phyloP scores from a whole-genome alignment of 2,113 vertebrate genomes.

The Romanogobio albipinnatus region DNA sequence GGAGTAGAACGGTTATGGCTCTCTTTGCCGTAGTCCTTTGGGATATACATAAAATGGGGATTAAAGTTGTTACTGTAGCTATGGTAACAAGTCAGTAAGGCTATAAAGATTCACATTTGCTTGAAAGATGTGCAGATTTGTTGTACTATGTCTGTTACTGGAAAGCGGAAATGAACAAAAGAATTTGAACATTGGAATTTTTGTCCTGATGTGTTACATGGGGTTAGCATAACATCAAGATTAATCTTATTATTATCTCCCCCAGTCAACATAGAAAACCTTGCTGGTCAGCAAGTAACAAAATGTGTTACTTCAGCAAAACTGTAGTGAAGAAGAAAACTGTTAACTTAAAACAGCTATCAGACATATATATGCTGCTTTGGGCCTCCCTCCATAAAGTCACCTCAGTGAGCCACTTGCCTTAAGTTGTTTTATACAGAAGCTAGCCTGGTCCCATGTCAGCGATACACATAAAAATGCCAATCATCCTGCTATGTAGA shows the following conservation, averaged over 20 bases:
- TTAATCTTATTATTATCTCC: not conserved
- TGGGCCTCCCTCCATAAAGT: not conserved
- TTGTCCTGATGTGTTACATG: not conserved
- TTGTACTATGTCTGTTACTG: not conserved
- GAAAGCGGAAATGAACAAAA: not conserved
- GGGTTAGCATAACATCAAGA: not conserved
- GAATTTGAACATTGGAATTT: not conserved
- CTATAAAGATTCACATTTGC: not conserved
- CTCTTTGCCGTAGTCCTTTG: too few species aligned
- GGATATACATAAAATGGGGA: too few species aligned
- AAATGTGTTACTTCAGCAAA: not conserved
- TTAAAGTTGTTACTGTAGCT: not conserved
- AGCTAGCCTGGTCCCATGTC: not conserved
- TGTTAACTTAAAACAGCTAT: not conserved
- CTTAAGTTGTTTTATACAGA: not conserved
- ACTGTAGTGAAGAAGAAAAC: not conserved
- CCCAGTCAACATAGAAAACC: conserved; percentile 1
- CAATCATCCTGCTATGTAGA: not conserved
- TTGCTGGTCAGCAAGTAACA: not conserved
- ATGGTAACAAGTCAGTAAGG: not conserved
- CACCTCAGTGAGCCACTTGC: not conserved
- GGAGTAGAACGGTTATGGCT: not conserved
- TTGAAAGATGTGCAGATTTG: not conserved
- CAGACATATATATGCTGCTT: not conserved
- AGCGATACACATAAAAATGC: not conserved